A percentile compares a stretch with the other conserved stretches of the same genome.
Evolutionary conservation across 1,140 invertebrate genomes (phyloP).

Genomic region (Trachymyrmex cornetzi): DNA sequence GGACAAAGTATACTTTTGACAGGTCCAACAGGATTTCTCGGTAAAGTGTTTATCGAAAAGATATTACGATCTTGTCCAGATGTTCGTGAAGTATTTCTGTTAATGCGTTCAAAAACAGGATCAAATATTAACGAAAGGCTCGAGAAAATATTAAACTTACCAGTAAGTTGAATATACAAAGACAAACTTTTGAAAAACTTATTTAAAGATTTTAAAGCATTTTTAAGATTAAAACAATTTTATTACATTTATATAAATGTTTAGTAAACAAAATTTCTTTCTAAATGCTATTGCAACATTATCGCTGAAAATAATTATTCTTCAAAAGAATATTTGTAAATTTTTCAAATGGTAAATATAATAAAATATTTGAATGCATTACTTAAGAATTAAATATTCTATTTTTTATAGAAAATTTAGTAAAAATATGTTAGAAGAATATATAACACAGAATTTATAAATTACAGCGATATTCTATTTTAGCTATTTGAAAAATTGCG

Average conservation of each 20-base stretch:
- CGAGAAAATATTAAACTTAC: conserved; percentile 88
- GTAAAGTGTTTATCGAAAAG: conserved; percentile 93
- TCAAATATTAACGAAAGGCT: conserved; percentile 89
- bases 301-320: not conserved
- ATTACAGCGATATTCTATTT: not conserved
- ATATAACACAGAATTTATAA: too few species aligned
- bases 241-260: not conserved
- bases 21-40: conserved; percentile 90
- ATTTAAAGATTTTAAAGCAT: not conserved
- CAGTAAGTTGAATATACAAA: conserved; percentile 12
- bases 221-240: not conserved
- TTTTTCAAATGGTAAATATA: not conserved
- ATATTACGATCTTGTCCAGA: conserved; percentile 91
- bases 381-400: not conserved
- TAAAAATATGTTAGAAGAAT: not conserved
- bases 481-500: conserved; percentile 86
- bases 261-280: not conserved
- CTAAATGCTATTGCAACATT: not conserved
- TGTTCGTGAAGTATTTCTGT: conserved; percentile 90
- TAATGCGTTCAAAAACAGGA: conserved; percentile 91
- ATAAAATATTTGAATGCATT: not conserved
- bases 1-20: conserved; percentile 88
- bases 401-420: not conserved
- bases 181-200: not conserved
- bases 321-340: not conserved